A percentile compares a stretch with the other conserved stretches of the same genome.
phyloP scores from a whole-genome alignment of 2,113 vertebrate species.

The Embiotoca jacksoni region DNA sequence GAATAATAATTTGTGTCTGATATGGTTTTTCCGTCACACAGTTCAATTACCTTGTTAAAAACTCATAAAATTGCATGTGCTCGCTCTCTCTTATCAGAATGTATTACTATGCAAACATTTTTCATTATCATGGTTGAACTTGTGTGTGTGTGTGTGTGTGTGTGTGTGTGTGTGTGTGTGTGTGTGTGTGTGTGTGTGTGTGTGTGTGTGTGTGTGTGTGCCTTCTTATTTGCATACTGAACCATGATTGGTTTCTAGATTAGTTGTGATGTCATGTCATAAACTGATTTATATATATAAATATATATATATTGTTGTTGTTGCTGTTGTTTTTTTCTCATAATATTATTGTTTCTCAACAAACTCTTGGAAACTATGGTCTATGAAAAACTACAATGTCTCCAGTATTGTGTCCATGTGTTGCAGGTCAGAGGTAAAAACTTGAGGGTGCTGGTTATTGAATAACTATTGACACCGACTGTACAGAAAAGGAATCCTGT shows the following conservation, averaged over 20 bases:
- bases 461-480: slow-evolving; percentile 56
- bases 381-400: not conserved
- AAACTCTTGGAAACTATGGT: no score
- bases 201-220: not conserved
- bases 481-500: slow-evolving; percentile 30
- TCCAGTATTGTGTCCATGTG: not conserved
- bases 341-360: not conserved
- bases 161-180: no score
- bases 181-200: no score
- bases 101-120: not conserved
- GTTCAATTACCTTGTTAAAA: not conserved
- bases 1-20: not conserved
- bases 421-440: slow-evolving; percentile 28
- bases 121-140: not conserved
- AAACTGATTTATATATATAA: not conserved
- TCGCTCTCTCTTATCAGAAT: not conserved
- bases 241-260: not conserved
- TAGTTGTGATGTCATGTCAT: not conserved
- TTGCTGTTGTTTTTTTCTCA: not conserved
- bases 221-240: not conserved
- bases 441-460: slow-evolving; percentile 41
- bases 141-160: no score
- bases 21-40: no score
- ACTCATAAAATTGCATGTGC: not conserved
- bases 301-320: no score